Percentiles rank a stretch among this genome's conserved stretches.
phyloP scores from a whole-genome alignment of 2,888 invertebrate species.

The Caprella mutica region DNA sequence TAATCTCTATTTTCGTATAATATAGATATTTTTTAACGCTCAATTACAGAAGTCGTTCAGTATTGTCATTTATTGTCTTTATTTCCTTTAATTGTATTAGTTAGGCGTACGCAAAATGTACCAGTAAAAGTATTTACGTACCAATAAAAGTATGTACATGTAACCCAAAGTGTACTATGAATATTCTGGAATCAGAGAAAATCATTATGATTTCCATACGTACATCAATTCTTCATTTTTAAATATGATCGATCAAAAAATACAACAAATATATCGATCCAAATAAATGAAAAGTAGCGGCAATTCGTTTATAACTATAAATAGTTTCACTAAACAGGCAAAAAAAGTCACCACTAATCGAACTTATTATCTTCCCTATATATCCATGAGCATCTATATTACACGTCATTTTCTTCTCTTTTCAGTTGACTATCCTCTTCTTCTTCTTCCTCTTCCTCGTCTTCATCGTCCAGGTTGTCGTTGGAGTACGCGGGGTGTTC shows the following conservation, averaged over 20 bases:
- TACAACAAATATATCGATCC: too few species aligned
- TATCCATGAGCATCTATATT: background rate
- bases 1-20: too few species aligned
- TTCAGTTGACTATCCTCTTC: slow-evolving; percentile 22
- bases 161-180: too few species aligned
- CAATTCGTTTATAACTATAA: too few species aligned
- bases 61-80: background rate
- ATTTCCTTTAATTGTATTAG: background rate
- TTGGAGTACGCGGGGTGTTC: slow-evolving; percentile 76
- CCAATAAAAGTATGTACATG: too few species aligned
- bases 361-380: background rate
- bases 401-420: slow-evolving; percentile 12
- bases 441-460: slow-evolving; percentile 26
- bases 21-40: too few species aligned
- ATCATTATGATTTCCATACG: background rate
- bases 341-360: background rate
- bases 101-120: background rate
- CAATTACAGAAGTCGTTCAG: too few species aligned
- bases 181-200: too few species aligned
- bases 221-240: background rate
- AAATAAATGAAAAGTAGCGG: too few species aligned
- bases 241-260: background rate
- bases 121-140: too few species aligned
- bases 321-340: too few species aligned
- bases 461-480: slow-evolving; percentile 28